Evolutionary conservation across 2,888 invertebrate genomes (phyloP).

Genomic region (Coleophora flavipennella): DNA sequence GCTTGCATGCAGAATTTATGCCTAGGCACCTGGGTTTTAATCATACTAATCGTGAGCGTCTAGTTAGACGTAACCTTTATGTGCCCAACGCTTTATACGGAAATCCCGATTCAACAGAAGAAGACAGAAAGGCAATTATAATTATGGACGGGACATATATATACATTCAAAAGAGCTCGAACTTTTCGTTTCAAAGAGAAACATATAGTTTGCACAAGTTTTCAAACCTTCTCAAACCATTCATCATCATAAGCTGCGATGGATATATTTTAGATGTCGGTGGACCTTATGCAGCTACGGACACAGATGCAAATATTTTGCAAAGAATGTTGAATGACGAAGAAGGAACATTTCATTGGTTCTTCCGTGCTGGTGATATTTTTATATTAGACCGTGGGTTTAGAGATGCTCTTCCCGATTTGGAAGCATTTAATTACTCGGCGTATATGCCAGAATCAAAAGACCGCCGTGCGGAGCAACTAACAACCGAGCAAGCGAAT

Average conservation of each 20-base stretch:
- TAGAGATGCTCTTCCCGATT: neutral
- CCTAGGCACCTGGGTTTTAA: neutral
- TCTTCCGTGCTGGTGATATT: constrained; percentile 1
- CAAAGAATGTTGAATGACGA: neutral
- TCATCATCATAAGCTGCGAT: constrained; percentile 11
- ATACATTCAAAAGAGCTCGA: constrained; percentile 4
- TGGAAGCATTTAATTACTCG: neutral
- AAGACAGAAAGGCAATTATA: neutral
- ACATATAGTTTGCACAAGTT: constrained; percentile 13
- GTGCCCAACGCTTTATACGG: neutral
- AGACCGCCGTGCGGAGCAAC: neutral
- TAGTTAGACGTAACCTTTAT: neutral
- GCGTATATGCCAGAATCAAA: neutral
- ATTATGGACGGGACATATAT: constrained; percentile 7
- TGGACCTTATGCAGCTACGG: constrained; percentile 9
- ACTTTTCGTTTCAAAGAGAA: constrained; percentile 8
- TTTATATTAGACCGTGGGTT: constrained; percentile 5
- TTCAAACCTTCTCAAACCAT: constrained; percentile 11
- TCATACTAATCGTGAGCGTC: neutral
- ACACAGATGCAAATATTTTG: constrained; percentile 9
- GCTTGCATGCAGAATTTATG: neutral
- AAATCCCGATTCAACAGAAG: neutral
- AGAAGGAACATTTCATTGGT: neutral
- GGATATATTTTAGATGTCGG: constrained; percentile 10
- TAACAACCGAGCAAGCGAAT: constrained; percentile 9